Evolutionary conservation across 1,140 invertebrate species (phyloP).

Genomic region (Grapholita molesta): DNA sequence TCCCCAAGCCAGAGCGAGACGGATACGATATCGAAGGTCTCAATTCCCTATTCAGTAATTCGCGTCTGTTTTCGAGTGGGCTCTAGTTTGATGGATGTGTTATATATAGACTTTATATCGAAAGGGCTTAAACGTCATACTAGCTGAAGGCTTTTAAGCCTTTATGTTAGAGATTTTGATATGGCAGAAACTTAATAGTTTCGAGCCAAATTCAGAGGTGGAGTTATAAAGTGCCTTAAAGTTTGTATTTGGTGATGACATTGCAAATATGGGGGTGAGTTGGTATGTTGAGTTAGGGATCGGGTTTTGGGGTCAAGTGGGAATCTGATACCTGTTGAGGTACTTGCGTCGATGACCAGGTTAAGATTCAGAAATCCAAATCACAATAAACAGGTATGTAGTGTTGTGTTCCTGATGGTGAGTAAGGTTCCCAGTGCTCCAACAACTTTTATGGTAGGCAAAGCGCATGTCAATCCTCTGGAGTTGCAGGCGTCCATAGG

Average conservation of each 20-base stretch:
- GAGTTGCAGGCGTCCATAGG: too few species aligned
- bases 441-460: too few species aligned
- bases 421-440: too few species aligned
- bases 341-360: too few species aligned
- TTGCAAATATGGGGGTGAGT: neutral
- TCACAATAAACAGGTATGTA: too few species aligned
- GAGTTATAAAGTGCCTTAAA: neutral
- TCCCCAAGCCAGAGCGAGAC: constrained; percentile 9
- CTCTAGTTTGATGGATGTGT: constrained; percentile 5
- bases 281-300: neutral
- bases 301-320: neutral
- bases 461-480: too few species aligned
- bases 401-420: too few species aligned
- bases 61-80: constrained; percentile 17
- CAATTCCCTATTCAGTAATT: constrained; percentile 31
- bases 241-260: neutral
- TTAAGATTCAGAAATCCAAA: too few species aligned
- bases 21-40: constrained; percentile 22
- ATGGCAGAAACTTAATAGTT: neutral
- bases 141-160: neutral
- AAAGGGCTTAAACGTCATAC: neutral
- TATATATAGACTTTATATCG: neutral
- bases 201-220: neutral
- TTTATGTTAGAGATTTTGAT: neutral
- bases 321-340: neutral